Evolutionary conservation across 2,797 vertebrate genomes (phyloP), one percentile per base, ranked within the genome.

Genomic region (Jordanella pulchra): DNA sequence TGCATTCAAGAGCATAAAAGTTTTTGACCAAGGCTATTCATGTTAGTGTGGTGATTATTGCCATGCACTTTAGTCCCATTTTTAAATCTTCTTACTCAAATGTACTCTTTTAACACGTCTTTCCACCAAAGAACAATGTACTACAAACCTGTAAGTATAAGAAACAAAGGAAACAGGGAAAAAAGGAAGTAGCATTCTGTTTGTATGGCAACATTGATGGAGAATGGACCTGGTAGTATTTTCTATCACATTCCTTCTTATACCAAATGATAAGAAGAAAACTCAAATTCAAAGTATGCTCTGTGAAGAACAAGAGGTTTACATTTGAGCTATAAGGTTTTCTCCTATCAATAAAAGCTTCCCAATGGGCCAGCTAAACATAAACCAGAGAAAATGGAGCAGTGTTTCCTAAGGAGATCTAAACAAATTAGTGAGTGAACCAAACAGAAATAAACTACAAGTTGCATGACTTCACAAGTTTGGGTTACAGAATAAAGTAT

Each of bases 361-460:
- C 60, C 42, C 35, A 7, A 35, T 61, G 58, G 32, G 21, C 18
- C 3, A 18, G 3, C 17, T 32, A 15, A 28, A 58, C 30, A 15
- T 32, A 32, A 60, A 60, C 58, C 32, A 61, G 21, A n/a, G 32
- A 39, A 61, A 32, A 61, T 3, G 32, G 58, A 61, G 23, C 60
- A 2, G 2, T n/a, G 35, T 42, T 42, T 42, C 35, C n/a, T 35
- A 63, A 23, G n/a, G 32, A 21, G 10, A 63, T 42, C 60, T 42
- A 63, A 63, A 63, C 60, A 63, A 63, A 63, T 63, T 23, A 63
- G 60, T 7, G 35, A 63, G n/a, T 14, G 35, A 42, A 42, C 58
- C 35, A 61, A 61, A 61, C 58, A 61, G 60, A 63, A 63, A 42
- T 63, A 42, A 63, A 63, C 60, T 25, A 42, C 11, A 39, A 12